Base-by-base conservation (phyloP, 2,797 vertebrate species). In the Hyperoplus lanceolatus region DNA sequence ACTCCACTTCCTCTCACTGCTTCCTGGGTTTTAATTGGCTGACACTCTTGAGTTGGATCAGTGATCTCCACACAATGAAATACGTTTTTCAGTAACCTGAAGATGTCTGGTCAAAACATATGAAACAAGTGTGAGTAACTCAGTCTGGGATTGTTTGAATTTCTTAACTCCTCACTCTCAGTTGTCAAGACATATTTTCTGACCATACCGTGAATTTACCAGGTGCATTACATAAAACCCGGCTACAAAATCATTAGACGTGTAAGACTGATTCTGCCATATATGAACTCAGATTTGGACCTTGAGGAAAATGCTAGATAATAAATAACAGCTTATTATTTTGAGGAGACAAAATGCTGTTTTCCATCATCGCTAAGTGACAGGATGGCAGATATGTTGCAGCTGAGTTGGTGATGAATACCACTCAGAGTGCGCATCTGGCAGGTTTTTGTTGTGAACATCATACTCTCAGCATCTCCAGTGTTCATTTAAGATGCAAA, bases 401-500 rank as follows among this genome's bases (percentile, higher is more conserved):
- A 75, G 79, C 79, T 39, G 75, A 86, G 74, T 45, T 48, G 71
- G 79, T 89, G 85, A 92, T 92, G 90, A 92, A 92, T 89, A 76
- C 85, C 76, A 29, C 83, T 70, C 65, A 10, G 38, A 45, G 82
- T 13, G 67, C 63, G 29, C 13, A 29, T 86, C 78, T 89, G 90
- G 89, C 86, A 90, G 87, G 71, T 70, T 93, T 87, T 86, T 85
- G 84, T 89, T 89, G 86, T 45, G 68, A 89, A 90, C 78, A 74
- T 89, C 88, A 82, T 73, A 80, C 87, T 87, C 87, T 72, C 89
- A 73, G 84, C 87, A 68, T 86, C 87, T 90, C 87, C 74, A 61
- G 79, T 70, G 70, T 81, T 92, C 87, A 87, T 93, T 94, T 92
- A 83, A 69, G 77, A 94, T 94, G 93, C 93, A 95, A 93, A 96